Percentiles rank a stretch among this genome's conserved stretches.
phyloP scores from a whole-genome alignment of 2,113 vertebrate species.

The Propithecus coquereli region DNA sequence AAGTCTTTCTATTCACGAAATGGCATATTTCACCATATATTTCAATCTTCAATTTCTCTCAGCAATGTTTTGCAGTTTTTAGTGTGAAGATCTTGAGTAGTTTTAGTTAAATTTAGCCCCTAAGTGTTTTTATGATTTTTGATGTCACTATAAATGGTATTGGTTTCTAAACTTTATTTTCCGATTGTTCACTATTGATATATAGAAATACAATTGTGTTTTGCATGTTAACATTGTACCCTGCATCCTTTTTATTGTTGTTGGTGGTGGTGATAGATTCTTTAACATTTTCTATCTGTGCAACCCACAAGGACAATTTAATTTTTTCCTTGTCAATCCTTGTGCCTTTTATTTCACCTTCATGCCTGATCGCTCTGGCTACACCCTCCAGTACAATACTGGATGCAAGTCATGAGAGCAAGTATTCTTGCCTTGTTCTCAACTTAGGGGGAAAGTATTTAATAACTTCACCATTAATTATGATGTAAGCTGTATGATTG shows the following conservation, averaged over 20 bases:
- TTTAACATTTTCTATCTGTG: neutral
- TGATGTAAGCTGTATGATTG: fast-evolving
- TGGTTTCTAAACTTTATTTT: neutral
- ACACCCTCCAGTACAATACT: neutral
- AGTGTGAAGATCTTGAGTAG: neutral
- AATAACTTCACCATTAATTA: neutral
- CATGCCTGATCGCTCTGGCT: neutral
- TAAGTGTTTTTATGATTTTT: neutral
- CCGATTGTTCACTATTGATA: neutral
- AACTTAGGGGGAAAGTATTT: neutral
- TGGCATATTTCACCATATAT: neutral
- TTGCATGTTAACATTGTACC: neutral
- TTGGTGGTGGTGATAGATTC: no score
- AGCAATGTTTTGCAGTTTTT: neutral
- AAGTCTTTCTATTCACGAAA: neutral
- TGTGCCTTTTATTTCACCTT: neutral
- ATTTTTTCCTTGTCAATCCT: neutral
- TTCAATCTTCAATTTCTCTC: neutral
- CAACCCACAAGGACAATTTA: neutral
- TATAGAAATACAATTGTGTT: neutral
- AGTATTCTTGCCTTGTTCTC: neutral
- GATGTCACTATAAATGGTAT: neutral
- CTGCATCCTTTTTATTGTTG: neutral
- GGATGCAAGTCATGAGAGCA: no score
- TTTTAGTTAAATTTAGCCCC: neutral